Base-by-base conservation (phyloP, 2,113 vertebrate genomes). In the Canis aureus region DNA sequence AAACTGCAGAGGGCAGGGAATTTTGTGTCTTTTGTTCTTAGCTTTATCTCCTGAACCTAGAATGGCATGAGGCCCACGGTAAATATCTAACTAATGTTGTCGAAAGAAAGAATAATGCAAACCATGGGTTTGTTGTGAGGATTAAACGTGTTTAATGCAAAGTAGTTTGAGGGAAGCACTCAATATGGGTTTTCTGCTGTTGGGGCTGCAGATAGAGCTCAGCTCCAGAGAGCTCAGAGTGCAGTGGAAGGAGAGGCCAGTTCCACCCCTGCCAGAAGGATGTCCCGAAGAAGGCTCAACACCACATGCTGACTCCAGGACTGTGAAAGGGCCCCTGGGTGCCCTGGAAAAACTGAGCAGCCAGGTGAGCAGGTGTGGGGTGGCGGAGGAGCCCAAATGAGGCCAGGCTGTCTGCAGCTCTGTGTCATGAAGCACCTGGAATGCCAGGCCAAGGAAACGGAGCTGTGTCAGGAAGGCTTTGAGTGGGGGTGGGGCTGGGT, bases 201-300 rank as follows among this genome's bases (percentile, higher is more conserved):
- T 3, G 64, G 43, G 53, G 32, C 2, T 57, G 1, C 29, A n/a
- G 59, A 1, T 3, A n/a, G 59, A 1, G 2, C 43, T 7, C 57
- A 8, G 43, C 29, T 17, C 43, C 74, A 78, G 74, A 51, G 25
- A 51, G 59, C 69, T 29, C 2, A 2, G 67, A 60, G 23, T 3
- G 0, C 29, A 27, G 62, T 0, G 0, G 6, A 5, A 23, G 51
- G 15, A 27, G 35, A n/a, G 2, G 62, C 22, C 11, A 3, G 17
- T 25, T 29, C 43, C 2, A 0, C 29, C 35, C 74, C 84, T 11
- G 11, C 35, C 35, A 8, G 23, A 67, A 74, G 29, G 85, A 35
- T 23, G 53, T 69, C 38, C 29, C 8, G 53, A 94, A 3, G 20
- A 78, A 57, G 29, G 8, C 7, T 69, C 43, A 35, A 59, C 32